These are phyloP conservation scores for Merluccius polli DNA, from an alignment of 2,797 vertebrate genomes.

Conservation along the genomic window DNA sequence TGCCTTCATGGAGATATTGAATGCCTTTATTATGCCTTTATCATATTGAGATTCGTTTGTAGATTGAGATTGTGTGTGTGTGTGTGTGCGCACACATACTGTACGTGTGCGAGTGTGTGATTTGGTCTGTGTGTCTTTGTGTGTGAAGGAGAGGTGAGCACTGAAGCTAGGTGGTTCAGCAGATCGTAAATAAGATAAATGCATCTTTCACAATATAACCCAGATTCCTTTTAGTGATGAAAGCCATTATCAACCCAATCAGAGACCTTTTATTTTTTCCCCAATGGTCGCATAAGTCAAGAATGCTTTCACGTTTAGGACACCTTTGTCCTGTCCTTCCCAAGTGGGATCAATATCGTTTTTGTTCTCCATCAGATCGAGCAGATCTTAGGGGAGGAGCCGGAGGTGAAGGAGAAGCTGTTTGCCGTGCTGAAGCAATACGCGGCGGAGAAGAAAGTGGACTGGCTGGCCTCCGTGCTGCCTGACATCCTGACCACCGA, in stretches of 20 bases:
- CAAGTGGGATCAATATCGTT: too few relatives aligned
- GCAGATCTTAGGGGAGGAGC: constrained; percentile 82
- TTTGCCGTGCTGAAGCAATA: constrained; percentile 89
- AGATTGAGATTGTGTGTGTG: background rate
- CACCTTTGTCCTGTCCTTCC: too few relatives aligned
- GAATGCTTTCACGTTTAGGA: too few relatives aligned
- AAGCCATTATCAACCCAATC: background rate
- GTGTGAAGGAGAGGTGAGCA: background rate
- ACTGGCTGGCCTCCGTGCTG: constrained; percentile 84
- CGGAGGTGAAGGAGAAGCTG: constrained; percentile 84
- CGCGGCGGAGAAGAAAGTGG: constrained; percentile 85
- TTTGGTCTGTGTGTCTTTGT: background rate
- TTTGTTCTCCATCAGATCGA: constrained; percentile 77
- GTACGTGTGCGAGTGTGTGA: background rate
- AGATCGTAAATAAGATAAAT: background rate
- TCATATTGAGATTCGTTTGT: background rate
- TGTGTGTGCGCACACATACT: background rate
- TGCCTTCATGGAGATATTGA: too few relatives aligned
- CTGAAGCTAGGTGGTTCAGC: background rate
- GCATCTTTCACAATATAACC: background rate
- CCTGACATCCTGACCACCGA: constrained; percentile 80
- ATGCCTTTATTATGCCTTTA: background rate
- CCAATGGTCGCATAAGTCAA: too few relatives aligned
- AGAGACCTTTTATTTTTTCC: too few relatives aligned
- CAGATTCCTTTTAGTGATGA: background rate